Evolutionary conservation across 2,797 vertebrate species (phyloP).

Genomic region (Chrysocyon brachyurus): DNA sequence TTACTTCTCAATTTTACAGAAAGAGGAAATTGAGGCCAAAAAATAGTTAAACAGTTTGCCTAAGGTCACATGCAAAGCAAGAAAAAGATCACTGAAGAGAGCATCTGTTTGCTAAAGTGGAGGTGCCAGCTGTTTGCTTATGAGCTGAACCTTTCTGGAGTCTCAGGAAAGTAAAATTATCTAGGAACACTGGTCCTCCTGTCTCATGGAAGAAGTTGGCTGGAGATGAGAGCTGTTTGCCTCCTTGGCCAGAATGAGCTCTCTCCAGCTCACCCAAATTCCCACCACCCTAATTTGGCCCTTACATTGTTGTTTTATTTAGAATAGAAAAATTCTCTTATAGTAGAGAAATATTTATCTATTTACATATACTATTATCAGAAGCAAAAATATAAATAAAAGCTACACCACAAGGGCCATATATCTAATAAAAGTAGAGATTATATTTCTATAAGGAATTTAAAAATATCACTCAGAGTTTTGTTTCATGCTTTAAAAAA

Average conservation of each 20-base stretch:
- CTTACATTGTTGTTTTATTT: neutral
- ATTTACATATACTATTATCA: neutral
- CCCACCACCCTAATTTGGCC: neutral
- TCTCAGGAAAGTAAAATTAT: constrained; percentile 32
- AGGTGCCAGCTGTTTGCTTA: neutral
- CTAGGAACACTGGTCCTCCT: neutral
- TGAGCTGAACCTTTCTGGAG: neutral
- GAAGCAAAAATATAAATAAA: constrained; percentile 54
- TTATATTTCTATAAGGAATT: constrained; percentile 46
- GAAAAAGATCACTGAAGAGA: neutral
- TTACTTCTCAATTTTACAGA: neutral
- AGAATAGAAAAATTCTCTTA: constrained; percentile 1
- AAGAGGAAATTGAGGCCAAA: constrained; percentile 22
- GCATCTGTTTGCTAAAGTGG: neutral
- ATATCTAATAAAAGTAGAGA: neutral
- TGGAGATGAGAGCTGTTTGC: neutral
- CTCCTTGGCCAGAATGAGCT: neutral
- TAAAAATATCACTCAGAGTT: neutral
- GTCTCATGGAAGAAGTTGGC: neutral
- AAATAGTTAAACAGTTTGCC: constrained; percentile 18
- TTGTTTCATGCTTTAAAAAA: constrained; percentile 42
- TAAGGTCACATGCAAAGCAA: neutral
- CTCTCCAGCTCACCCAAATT: neutral
- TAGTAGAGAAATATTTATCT: constrained; percentile 35
- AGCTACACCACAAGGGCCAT: neutral